Base-by-base conservation (phyloP, 2,888 invertebrate species). In the Lochmaea crataegi region DNA sequence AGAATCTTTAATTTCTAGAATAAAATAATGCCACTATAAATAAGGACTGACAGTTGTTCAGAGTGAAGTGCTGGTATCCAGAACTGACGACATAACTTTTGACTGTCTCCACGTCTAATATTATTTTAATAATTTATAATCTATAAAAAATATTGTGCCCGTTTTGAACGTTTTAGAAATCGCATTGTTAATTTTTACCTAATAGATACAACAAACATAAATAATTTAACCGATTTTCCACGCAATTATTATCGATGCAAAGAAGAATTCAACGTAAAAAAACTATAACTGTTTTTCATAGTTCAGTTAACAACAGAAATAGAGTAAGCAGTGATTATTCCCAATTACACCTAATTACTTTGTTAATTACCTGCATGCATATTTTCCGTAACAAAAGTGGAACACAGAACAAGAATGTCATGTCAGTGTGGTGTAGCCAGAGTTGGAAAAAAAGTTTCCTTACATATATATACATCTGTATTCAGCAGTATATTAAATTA, bases 321-420 rank as follows among this genome's bases (percentile, higher is more conserved):
- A 60, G 58, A 60, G 58, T 60, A 60, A 38, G 38, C 32, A 60
- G n/a, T 14, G 38, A 60, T 32, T 60, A 60, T 38, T 38, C 14
- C 38, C 58, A 56, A 56, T 56, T 56, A 56, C 10, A 56, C 16
- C 32, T 38, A 26, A 57, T 57, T 57, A 57, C 26, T 26, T 16
- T 60, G 14, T 61, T 61, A 41, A 61, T 61, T 38, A 61, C 61
- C 61, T 61, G 61, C 61, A 61, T 61, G 61, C 42, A 4, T 60
- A 38, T 38, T 41, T 61, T 61, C 41, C 38, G 12, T 18, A 42
- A 42, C 61, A 42, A 41, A 41, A 61, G 42, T 41, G 41, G 41
- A 61, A 10, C 26, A n/a, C 2, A 60, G 12, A 60, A 12, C 32
- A 38, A 7, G 57, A 18, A 57, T 26, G 18, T 26, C 26, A 11